Evolutionary conservation across 2,797 vertebrate genomes (phyloP).

Genomic region (Perodicticus potto): DNA sequence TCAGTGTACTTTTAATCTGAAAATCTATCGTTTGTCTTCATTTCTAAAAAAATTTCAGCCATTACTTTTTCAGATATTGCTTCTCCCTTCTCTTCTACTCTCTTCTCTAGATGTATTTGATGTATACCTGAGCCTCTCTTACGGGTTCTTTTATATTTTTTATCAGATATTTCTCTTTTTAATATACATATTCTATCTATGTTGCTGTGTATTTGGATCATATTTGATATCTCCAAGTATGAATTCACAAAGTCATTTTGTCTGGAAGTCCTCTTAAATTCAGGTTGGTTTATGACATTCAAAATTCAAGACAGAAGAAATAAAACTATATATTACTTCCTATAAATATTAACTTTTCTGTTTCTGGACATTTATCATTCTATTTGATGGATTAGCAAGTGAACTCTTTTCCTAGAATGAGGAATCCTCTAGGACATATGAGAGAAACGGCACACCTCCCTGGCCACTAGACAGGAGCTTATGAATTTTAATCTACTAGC

Average conservation of each 20-base stretch:
- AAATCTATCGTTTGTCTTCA: not conserved
- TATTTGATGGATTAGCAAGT: constrained; percentile 6
- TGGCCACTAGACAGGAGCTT: not conserved
- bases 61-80: not conserved
- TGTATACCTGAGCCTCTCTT: not conserved
- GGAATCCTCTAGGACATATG: not conserved
- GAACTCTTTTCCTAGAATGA: not conserved
- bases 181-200: not conserved
- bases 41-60: constrained; percentile 8
- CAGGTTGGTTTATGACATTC: not conserved
- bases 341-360: constrained; percentile 7
- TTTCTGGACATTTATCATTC: constrained; percentile 9
- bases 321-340: not conserved
- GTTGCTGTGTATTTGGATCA: constrained; percentile 22
- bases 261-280: constrained; percentile 26
- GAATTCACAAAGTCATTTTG: constrained; percentile 31
- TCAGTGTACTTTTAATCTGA: not conserved
- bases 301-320: constrained; percentile 33
- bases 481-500: constrained; percentile 23
- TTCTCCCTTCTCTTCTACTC: not conserved
- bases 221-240: not conserved
- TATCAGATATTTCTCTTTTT: not conserved
- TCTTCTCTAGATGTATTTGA: not conserved
- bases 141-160: not conserved
- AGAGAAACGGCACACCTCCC: not conserved